phyloP scores from a whole-genome alignment of 2,888 invertebrate genomes.

The Heliconius ethilla region DNA sequence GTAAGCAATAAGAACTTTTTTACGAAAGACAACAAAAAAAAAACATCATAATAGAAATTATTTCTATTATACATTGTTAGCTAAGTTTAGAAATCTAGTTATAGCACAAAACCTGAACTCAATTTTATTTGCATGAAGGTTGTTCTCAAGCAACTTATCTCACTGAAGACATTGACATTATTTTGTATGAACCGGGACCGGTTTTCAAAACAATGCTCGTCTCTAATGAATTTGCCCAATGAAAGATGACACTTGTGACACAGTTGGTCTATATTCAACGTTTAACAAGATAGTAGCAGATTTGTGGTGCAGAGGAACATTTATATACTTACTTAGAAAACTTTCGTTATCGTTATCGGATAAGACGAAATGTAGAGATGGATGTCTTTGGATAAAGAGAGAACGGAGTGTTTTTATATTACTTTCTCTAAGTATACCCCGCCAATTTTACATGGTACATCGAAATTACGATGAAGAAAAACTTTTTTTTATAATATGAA shows the following conservation, averaged over 20 bases:
- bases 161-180: slow-evolving; percentile 34
- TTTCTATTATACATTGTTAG: slow-evolving; percentile 10
- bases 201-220: slow-evolving; percentile 17
- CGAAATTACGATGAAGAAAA: too few species aligned
- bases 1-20: not conserved
- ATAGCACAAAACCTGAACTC: slow-evolving; percentile 6
- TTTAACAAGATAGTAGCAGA: not conserved
- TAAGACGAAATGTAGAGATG: not conserved
- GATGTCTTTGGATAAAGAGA: not conserved
- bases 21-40: too few species aligned
- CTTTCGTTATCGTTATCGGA: not conserved
- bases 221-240: not conserved
- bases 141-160: slow-evolving; percentile 3
- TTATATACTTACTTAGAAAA: not conserved
- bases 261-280: not conserved
- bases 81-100: slow-evolving; percentile 8
- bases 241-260: not conserved
- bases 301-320: not conserved
- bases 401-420: too few species aligned
- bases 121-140: slow-evolving; percentile 7
- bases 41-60: not conserved
- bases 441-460: too few species aligned
- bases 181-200: slow-evolving; percentile 15
- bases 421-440: too few species aligned
- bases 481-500: too few species aligned